Evolutionary conservation across 2,113 vertebrate genomes (phyloP), one percentile per base, ranked within the genome.

Genomic region (Leiothrix lutea): DNA sequence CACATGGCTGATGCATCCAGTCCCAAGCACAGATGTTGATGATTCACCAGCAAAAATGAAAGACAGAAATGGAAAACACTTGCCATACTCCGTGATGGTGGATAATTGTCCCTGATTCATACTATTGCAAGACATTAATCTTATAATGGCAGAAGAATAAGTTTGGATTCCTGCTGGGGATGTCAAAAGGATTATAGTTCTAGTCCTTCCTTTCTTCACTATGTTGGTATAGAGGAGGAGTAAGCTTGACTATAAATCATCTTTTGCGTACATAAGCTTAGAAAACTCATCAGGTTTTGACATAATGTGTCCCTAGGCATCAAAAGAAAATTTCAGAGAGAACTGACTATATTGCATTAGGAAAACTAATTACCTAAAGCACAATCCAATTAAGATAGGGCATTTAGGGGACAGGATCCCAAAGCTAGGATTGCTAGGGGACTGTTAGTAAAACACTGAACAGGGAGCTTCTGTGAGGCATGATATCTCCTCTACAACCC

Each of bases 351-450:
- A 93, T 67, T 94, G 79, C 83, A 71, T 90, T 92, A 92, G 58
- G 40, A 96, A 92, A 96, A 88, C 90, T 96, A 97, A 97, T 97
- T 96, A 97, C 69, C 57, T 91, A 56, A 92, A 90, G 81, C 72
- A 90, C 71, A 91, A 88, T 90, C 96, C 94, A 93, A 97, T 96
- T 96, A 96, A 86, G 42, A 54, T 4, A 92, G 70, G 86, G n/a
- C 74, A 94, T 88, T 93, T 69, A 90, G 74, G 90, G 57, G 71
- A 86, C 75, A 91, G 81, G 64, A 88, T 86, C 69, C 77, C 80
- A 93, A 92, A 80, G 75, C 58, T 85, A 67, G 67, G 86, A 80
- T 75, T 87, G 77, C 77, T 90, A 26, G 48, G 44, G 75, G 67
- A 80, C 61, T 86, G 26, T 35, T 85, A 83, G 85, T 44, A 71